Conservation (phyloP, 2,888 invertebrate genomes). For the Heliothis peltigera region DNA sequence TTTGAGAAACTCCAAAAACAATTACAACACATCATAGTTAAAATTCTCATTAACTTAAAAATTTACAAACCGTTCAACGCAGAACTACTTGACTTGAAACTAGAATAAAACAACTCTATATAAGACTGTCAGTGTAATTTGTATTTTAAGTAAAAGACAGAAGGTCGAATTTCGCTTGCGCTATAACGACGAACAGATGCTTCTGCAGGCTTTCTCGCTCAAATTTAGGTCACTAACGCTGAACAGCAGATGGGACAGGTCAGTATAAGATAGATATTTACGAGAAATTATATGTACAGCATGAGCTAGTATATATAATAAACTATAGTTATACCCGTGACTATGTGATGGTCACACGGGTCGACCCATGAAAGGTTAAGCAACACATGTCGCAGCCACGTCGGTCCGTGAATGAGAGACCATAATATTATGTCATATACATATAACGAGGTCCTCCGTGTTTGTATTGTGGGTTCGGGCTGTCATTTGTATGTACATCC, state of each 20-base stretch:
- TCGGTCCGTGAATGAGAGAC: too few species aligned
- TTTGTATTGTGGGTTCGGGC: too few species aligned
- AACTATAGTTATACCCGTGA: too few species aligned
- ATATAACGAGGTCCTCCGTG: too few species aligned
- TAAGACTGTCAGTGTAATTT: background rate
- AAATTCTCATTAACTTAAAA: constrained; percentile 3
- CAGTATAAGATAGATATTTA: background rate
- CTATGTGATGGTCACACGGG: too few species aligned
- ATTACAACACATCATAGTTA: constrained; percentile 3
- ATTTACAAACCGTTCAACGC: constrained; percentile 5
- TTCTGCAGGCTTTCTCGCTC: constrained; percentile 37
- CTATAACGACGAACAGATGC: background rate
- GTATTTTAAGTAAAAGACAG: background rate
- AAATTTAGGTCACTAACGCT: constrained; percentile 65
- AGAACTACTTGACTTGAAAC: constrained; percentile 42
- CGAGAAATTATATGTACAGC: background rate
- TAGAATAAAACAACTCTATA: background rate
- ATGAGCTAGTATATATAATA: too few species aligned
- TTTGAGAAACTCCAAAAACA: background rate
- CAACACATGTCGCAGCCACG: too few species aligned
- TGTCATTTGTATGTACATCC: too few species aligned
- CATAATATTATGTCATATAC: too few species aligned
- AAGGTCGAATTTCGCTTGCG: background rate
- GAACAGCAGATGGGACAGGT: constrained; percentile 62
- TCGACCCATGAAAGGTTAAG: too few species aligned